Evolutionary conservation across 64 coral and sea anemone species (phyloP), one percentile per base, ranked within the genome.

Genomic region (Montipora foliosa): DNA sequence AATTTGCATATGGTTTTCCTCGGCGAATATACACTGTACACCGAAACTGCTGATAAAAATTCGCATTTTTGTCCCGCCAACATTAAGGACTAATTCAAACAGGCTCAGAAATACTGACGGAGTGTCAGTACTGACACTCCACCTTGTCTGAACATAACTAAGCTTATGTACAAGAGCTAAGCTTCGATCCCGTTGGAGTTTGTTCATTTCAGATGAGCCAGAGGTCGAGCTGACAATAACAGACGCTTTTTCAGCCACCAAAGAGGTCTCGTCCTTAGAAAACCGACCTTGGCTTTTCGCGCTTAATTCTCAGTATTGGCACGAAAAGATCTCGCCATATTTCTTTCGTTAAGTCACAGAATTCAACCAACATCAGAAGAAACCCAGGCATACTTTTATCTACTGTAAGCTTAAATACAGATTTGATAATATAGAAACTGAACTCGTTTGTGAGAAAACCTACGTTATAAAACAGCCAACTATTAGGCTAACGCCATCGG

Each of bases 1-100:
- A 64, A 57, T 86, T 86, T 86, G 64, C 82, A 86, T 86, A 86
- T 71, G 82, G 82, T 86, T 86, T 86, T 86, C 66, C 82, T 86
- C 66, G 82, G 82, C 47, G 71, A 46, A 86, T 37, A 37, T 37
- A 37, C 37, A 37, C 37, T 37, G 37, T 37, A 50, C 25, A 20
- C 25, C 17, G 10, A 50, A 71, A 71, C 45, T 71, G 44, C 12
- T 14, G 47, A 70, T 71, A 67, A 8, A 17, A 86, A 16, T 49
- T 86, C 47, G 45, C 5, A 16, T 25, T 47, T 67, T 67, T 21
- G 37, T 46, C 11, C 64, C 17, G 16, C 44, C 13, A 5, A 44
- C 16, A 70, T 72, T 16, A 37, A 37, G 37, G 37, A 37, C 37
- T 37, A 22, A 17, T 50, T 45, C 61, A 86, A 71, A 86, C 8